Conservation (phyloP, 2,113 vertebrate species). For the Sylvietta virens region DNA sequence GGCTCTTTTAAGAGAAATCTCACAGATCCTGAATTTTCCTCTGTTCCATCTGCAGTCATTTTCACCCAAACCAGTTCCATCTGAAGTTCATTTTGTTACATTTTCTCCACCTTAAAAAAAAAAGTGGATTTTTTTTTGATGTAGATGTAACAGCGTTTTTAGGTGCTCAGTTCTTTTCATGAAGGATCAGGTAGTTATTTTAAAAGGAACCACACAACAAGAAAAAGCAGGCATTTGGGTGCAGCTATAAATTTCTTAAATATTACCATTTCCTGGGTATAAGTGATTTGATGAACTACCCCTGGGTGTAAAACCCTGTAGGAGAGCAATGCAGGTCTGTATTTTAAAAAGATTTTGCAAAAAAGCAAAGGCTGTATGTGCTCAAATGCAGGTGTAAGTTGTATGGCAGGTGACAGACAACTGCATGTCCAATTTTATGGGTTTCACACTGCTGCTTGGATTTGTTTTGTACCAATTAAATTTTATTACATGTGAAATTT, state of each 20-base stretch:
- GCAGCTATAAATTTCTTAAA: neutral
- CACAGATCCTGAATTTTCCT: neutral
- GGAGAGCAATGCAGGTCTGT: neutral
- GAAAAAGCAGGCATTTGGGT: neutral
- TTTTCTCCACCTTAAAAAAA: neutral
- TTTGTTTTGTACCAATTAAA: neutral
- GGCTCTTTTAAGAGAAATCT: neutral
- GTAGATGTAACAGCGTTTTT: neutral
- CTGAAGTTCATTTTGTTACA: neutral
- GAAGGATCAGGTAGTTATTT: neutral
- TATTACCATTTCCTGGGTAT: neutral
- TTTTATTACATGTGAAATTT: neutral
- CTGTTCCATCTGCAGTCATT: neutral
- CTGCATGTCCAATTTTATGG: neutral
- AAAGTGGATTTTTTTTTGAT: fast-evolving
- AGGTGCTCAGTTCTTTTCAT: neutral
- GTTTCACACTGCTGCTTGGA: neutral
- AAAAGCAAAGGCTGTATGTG: neutral
- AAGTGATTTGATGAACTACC: neutral
- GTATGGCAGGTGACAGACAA: neutral
- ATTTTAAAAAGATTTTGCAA: neutral
- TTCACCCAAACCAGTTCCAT: neutral
- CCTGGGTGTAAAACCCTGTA: neutral
- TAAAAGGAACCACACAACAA: neutral
- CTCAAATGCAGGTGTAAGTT: neutral